Conservation (phyloP, 2,888 invertebrate species). For the Eupithecia dodoneata region DNA sequence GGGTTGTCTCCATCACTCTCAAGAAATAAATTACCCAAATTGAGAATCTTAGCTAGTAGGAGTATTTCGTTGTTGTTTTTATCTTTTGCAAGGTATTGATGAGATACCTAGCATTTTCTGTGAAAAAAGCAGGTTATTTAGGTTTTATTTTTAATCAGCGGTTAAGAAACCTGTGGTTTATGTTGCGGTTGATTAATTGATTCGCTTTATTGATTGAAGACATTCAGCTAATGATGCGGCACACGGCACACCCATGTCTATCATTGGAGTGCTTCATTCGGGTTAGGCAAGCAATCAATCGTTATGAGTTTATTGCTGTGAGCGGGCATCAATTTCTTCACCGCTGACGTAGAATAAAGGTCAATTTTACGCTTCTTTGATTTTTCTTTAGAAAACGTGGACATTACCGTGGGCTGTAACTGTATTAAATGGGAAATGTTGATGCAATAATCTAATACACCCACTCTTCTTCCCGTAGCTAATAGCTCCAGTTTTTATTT, state of each 20-base stretch:
- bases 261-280: constrained; percentile 41
- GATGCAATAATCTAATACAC: neutral
- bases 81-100: neutral
- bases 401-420: neutral
- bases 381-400: neutral
- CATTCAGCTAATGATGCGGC: constrained; percentile 41
- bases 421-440: neutral
- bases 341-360: constrained; percentile 3
- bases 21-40: neutral
- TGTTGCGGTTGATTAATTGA: constrained; percentile 28
- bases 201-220: constrained; percentile 37
- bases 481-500: neutral
- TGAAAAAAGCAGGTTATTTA: neutral
- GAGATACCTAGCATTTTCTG: neutral
- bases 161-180: constrained; percentile 13
- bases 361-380: constrained; percentile 2
- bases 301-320: constrained; percentile 35
- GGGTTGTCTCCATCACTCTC: neutral
- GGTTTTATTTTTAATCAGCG: neutral
- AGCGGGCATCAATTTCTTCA: constrained; percentile 31
- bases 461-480: neutral
- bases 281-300: constrained; percentile 40
- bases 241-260: constrained; percentile 42
- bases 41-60: too few species aligned
- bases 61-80: neutral